Conservation (phyloP, 2,797 vertebrate genomes). For the Hydrocynus forskahlii region DNA sequence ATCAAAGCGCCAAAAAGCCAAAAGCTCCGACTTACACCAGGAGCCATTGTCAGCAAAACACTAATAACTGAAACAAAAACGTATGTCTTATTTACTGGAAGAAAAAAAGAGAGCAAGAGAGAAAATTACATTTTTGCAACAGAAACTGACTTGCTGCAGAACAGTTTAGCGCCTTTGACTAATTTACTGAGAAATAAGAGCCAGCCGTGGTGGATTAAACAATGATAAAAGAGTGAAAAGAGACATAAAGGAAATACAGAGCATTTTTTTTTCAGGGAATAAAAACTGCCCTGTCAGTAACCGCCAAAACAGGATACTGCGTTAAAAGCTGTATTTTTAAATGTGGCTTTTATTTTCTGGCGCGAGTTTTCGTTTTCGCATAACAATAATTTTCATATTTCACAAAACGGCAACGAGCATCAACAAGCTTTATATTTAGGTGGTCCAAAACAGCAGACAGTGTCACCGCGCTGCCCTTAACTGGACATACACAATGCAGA, state of each 20-base stretch:
- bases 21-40: not conserved
- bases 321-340: conserved; percentile 53
- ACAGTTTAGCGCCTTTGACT: not conserved
- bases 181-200: not conserved
- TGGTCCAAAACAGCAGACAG: conserved; percentile 37
- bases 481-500: conserved; percentile 46
- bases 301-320: conserved; percentile 46
- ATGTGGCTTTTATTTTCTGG: conserved; percentile 59
- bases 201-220: not conserved
- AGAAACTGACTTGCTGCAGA: not conserved
- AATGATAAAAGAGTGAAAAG: not conserved
- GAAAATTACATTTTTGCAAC: not conserved
- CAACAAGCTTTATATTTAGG: conserved; percentile 45
- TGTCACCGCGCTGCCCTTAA: conserved; percentile 24
- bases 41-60: conserved; percentile 5
- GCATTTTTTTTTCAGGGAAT: not conserved
- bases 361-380: conserved; percentile 49
- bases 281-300: not conserved
- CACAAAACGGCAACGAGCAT: conserved; percentile 52
- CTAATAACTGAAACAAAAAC: conserved; percentile 19
- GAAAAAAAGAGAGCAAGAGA: not conserved
- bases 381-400: conserved; percentile 55
- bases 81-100: conserved; percentile 1
- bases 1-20: conserved; percentile 24
- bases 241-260: not conserved